Percentiles rank a stretch among this genome's conserved stretches.
These are phyloP conservation scores for Prenolepis imparis DNA, from an alignment of 2,888 invertebrate species.

Conservation along the genomic window DNA sequence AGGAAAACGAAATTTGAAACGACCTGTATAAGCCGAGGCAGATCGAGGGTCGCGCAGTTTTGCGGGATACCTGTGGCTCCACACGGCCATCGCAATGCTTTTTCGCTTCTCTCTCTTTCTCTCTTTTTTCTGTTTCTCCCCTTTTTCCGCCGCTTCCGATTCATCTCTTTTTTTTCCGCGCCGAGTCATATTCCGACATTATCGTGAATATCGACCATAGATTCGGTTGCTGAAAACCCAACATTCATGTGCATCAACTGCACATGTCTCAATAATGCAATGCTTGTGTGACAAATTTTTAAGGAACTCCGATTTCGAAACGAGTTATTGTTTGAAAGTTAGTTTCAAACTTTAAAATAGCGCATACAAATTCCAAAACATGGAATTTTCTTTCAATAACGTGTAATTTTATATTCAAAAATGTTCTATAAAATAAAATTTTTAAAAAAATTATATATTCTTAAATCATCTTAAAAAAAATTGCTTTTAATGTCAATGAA, in stretches of 20 bases:
- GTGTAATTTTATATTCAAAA: neutral
- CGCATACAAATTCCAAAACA: neutral
- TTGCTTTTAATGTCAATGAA: neutral
- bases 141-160: neutral
- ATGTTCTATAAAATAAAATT: neutral
- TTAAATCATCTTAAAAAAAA: neutral
- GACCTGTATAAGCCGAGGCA: constrained; percentile 63
- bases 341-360: neutral
- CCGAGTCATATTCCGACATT: constrained; percentile 62
- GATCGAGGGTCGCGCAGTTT: constrained; percentile 63
- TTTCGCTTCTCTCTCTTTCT: constrained; percentile 32
- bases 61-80: constrained; percentile 75
- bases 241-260: constrained; percentile 14
- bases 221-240: constrained; percentile 70
- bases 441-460: neutral
- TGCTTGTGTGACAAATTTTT: constrained; percentile 27
- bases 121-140: constrained; percentile 19
- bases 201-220: constrained; percentile 72
- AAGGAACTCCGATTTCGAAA: neutral
- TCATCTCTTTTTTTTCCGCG: constrained; percentile 45
- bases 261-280: neutral
- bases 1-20: constrained; percentile 53
- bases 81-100: constrained; percentile 64
- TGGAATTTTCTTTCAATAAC: neutral
- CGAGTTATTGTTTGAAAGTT: neutral